Percentiles rank a stretch among this genome's conserved stretches.
These are phyloP conservation scores for Agapostemon virescens DNA, from an alignment of 2,888 invertebrate genomes.

Conservation along the genomic window DNA sequence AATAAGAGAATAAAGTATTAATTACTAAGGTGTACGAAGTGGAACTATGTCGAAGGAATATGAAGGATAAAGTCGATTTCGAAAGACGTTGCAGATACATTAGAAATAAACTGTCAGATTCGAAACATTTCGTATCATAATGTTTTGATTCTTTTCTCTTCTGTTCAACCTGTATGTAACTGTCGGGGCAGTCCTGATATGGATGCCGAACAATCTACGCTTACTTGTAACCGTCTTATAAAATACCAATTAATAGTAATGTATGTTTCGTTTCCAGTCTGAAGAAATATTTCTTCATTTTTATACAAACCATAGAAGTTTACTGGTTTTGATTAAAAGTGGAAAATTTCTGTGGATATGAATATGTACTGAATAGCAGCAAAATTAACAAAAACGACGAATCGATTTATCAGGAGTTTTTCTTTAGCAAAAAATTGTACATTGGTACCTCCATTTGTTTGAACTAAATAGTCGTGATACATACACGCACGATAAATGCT, in stretches of 20 bases:
- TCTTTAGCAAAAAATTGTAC: slow-evolving; percentile 13
- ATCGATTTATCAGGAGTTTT: slow-evolving; percentile 20
- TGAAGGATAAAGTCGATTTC: slow-evolving; percentile 31
- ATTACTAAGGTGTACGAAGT: slow-evolving; percentile 57
- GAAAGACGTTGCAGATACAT: slow-evolving; percentile 35
- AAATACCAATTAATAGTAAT: slow-evolving; percentile 15
- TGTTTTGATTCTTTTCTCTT: slow-evolving; percentile 27
- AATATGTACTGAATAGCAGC: slow-evolving; percentile 33
- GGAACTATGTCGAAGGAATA: slow-evolving; percentile 51
- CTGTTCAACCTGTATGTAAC: slow-evolving; percentile 34
- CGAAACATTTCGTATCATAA: slow-evolving; percentile 45
- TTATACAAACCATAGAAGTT: background rate
- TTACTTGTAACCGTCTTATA: slow-evolving; percentile 16
- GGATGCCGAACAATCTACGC: background rate
- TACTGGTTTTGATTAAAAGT: background rate
- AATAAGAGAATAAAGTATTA: slow-evolving; percentile 71
- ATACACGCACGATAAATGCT: slow-evolving; percentile 37
- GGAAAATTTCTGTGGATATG: background rate
- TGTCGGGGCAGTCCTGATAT: slow-evolving; percentile 31
- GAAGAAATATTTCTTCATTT: slow-evolving; percentile 3
- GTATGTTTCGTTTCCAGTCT: slow-evolving; percentile 13
- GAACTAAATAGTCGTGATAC: slow-evolving; percentile 8
- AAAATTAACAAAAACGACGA: slow-evolving; percentile 27
- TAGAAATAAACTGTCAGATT: slow-evolving; percentile 48
- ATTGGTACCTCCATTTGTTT: slow-evolving; percentile 29